These are phyloP conservation scores for Spermophilus dauricus DNA, from an alignment of 2,113 vertebrate genomes.

Conservation along the genomic window DNA sequence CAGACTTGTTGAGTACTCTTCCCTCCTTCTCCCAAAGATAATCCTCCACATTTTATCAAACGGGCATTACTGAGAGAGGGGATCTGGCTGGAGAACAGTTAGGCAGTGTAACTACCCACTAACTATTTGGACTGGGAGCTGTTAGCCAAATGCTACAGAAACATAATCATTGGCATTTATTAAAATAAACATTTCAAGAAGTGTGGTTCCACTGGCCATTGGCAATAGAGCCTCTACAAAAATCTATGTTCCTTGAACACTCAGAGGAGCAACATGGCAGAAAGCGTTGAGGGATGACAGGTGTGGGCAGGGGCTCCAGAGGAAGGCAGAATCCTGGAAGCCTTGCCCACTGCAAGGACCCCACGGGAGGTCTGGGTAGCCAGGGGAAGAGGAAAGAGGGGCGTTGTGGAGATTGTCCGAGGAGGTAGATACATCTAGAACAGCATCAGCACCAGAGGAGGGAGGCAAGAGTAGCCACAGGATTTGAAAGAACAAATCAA, in stretches of 20 bases:
- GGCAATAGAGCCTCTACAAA: not conserved
- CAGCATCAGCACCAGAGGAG: not conserved
- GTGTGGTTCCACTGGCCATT: not conserved
- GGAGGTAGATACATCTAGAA: not conserved
- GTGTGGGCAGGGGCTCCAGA: not conserved
- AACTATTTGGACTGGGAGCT: constrained; percentile 48
- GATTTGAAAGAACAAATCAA: not conserved
- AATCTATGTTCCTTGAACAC: not conserved
- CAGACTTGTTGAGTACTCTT: not conserved
- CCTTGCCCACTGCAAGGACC: not conserved
- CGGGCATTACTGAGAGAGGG: not conserved
- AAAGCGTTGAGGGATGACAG: not conserved
- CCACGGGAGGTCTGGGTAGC: not conserved
- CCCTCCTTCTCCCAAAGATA: not conserved
- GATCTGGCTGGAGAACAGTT: not conserved
- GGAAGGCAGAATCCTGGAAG: not conserved
- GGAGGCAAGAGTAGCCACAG: not conserved
- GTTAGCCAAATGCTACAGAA: constrained; percentile 61
- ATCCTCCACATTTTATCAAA: not conserved
- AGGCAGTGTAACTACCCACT: not conserved
- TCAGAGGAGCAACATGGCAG: not conserved
- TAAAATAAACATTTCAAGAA: constrained; percentile 67
- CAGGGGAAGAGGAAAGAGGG: not conserved
- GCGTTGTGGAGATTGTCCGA: not conserved
- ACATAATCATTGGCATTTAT: constrained; percentile 67